Conservation (phyloP, 2,113 vertebrate species). For the Ophiodon elongatus region DNA sequence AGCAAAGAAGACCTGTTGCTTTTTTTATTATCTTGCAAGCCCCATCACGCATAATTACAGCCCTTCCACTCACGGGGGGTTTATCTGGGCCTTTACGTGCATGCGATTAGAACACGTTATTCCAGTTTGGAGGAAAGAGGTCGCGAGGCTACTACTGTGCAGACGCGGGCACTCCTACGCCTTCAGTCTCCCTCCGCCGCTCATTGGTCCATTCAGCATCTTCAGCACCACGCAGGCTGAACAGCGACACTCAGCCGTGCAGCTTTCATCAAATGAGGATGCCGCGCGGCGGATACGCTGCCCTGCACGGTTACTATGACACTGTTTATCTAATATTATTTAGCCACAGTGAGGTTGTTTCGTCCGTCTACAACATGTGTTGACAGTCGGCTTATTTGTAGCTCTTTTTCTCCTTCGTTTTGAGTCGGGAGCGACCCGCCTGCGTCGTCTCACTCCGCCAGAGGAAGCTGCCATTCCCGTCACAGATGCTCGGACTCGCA, state of each 20-base stretch:
- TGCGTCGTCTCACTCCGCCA: conserved; percentile 14
- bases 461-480: conserved; percentile 33
- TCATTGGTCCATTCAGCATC: conserved; percentile 72
- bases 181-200: conserved; percentile 47
- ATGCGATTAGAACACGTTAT: conserved; percentile 24
- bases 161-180: conserved; percentile 64
- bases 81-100: neutral
- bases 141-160: conserved; percentile 48
- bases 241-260: conserved; percentile 75
- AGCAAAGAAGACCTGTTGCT: conserved; percentile 19
- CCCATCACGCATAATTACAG: neutral
- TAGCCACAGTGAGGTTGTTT: neutral
- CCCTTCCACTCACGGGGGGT: neutral
- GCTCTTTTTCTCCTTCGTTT: neutral
- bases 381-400: neutral
- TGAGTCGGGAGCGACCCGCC: conserved; percentile 7
- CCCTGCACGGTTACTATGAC: conserved; percentile 29
- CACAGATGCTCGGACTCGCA: conserved; percentile 47
- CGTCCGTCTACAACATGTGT: neutral
- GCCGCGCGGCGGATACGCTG: conserved; percentile 11
- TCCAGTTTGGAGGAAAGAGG: conserved; percentile 55
- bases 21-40: neutral
- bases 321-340: neutral
- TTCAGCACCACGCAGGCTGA: conserved; percentile 81
- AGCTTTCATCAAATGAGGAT: conserved; percentile 48